phyloP scores from a whole-genome alignment of 2,797 vertebrate genomes.

The Paratrypauchen microcephalus region DNA sequence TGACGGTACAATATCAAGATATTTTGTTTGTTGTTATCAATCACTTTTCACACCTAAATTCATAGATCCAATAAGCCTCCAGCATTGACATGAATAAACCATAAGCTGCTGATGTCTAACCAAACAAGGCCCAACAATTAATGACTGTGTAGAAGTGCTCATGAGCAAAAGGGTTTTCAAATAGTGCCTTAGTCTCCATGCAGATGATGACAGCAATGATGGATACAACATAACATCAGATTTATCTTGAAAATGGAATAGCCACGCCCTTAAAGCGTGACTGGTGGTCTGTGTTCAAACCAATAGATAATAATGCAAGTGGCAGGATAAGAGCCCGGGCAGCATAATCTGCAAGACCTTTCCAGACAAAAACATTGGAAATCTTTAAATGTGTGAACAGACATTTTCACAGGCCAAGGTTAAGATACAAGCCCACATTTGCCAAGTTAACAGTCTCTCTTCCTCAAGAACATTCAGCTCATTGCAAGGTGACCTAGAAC shows the following conservation, averaged over 20 bases:
- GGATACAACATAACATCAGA: conserved; percentile 88
- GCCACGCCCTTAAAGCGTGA: conserved; percentile 86
- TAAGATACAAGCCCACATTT: not conserved
- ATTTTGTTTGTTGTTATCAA: too few relatives aligned
- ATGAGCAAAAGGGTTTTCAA: conserved; percentile 89
- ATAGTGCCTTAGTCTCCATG: conserved; percentile 76
- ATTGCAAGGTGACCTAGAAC: conserved; percentile 77
- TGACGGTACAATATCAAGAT: too few relatives aligned
- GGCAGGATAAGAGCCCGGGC: conserved; percentile 61
- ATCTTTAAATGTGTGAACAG: conserved; percentile 62
- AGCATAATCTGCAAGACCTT: conserved; percentile 59
- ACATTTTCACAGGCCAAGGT: conserved; percentile 66
- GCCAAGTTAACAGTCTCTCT: conserved; percentile 53
- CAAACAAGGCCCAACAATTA: conserved; percentile 87
- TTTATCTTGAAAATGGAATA: conserved; percentile 95
- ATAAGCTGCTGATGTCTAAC: conserved; percentile 78
- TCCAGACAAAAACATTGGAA: conserved; percentile 17
- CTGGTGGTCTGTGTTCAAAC: conserved; percentile 86
- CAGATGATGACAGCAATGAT: conserved; percentile 88
- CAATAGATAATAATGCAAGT: conserved; percentile 75
- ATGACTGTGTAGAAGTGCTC: conserved; percentile 89
- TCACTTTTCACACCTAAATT: not conserved
- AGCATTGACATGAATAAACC: not conserved
- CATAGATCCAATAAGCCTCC: not conserved
- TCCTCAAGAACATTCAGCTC: conserved; percentile 57